Conservation (phyloP, 2,797 vertebrate species). For the Enteromius afrohamiltoni region DNA sequence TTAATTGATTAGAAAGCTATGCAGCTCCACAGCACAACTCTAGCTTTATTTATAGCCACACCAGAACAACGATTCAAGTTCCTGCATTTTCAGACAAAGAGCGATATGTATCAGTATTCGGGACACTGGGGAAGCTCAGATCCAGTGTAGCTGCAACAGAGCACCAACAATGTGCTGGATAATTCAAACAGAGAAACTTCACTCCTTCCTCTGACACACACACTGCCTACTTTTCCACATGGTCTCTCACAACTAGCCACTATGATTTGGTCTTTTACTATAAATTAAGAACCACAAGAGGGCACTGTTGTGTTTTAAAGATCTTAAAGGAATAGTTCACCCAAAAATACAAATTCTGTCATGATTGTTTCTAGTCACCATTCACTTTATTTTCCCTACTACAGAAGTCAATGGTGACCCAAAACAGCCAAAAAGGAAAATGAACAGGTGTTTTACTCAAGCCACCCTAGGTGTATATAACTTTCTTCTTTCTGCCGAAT, state of each 20-base stretch:
- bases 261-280: not conserved
- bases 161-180: slow-evolving; percentile 46
- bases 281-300: slow-evolving; percentile 23
- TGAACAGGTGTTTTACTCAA: too few species aligned
- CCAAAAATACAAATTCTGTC: too few species aligned
- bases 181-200: slow-evolving; percentile 45
- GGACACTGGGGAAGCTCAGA: not conserved
- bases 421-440: too few species aligned
- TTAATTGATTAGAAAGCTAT: not conserved
- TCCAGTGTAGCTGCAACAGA: slow-evolving; percentile 25
- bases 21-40: not conserved
- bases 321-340: too few species aligned
- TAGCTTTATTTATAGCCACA: not conserved
- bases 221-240: not conserved
- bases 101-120: not conserved
- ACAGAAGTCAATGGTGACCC: too few species aligned
- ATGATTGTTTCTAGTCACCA: too few species aligned
- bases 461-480: too few species aligned
- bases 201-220: not conserved
- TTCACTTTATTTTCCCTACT: too few species aligned
- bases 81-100: not conserved
- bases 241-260: not conserved
- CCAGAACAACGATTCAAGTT: not conserved
- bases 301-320: not conserved
- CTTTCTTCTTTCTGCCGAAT: too few species aligned